These are phyloP conservation scores for Drosophila bifasciata DNA, from an alignment of 1,140 invertebrate genomes.

Conservation along the genomic window DNA sequence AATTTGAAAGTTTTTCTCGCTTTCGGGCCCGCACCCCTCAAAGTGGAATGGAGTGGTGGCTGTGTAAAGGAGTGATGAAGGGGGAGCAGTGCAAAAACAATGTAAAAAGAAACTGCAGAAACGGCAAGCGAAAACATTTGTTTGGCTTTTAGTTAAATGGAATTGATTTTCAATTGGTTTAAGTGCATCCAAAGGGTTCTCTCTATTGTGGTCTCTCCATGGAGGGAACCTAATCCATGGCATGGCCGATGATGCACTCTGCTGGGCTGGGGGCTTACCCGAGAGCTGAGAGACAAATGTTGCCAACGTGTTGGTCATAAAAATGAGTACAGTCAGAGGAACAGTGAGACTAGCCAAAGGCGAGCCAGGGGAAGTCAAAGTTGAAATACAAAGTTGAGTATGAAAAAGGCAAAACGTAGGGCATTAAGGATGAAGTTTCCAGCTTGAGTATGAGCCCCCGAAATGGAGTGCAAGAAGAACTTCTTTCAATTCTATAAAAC, in stretches of 20 bases:
- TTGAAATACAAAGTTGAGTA: no score
- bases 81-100: slow-evolving; percentile 35
- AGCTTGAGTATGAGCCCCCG: no score
- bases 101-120: slow-evolving; percentile 18
- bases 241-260: no score
- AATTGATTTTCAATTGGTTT: slow-evolving; percentile 78
- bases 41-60: background rate
- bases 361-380: background rate
- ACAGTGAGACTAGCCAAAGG: background rate
- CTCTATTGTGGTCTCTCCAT: no score
- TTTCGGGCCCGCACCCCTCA: no score
- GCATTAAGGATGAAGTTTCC: no score
- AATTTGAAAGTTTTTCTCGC: slow-evolving; percentile 43
- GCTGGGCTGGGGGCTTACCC: no score
- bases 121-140: slow-evolving; percentile 60
- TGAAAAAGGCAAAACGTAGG: no score
- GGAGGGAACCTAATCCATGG: no score
- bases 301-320: slow-evolving; percentile 13
- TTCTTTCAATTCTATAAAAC: no score
- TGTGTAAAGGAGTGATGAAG: no score
- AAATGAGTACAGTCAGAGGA: slow-evolving; percentile 4
- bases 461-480: no score
- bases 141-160: slow-evolving; percentile 76
- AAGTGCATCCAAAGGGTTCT: slow-evolving; percentile 53
- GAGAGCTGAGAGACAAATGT: background rate